Base-by-base conservation (phyloP, 2,113 vertebrate species). In the Archocentrus centrarchus region DNA sequence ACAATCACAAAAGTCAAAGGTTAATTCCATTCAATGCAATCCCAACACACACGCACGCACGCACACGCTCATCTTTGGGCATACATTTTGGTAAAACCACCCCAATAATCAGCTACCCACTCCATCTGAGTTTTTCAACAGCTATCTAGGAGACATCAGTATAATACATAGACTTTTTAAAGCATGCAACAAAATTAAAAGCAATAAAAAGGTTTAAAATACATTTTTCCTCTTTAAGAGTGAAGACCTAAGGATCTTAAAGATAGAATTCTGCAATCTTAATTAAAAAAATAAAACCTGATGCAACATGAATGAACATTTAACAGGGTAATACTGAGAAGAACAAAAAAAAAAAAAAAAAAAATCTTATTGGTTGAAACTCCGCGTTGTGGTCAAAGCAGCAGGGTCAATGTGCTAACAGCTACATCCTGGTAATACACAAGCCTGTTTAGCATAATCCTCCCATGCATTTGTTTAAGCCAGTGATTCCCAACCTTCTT, bases 141-240 rank as follows among this genome's bases (percentile, higher is more conserved):
- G 88, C 91, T 88, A 89, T 92, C 87, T 86, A 86, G 82, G 91
- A 91, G 86, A 89, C 88, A 77, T 92, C 84, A 86, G 79, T 92
- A 89, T 90, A 92, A 90, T 79, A 94, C 88, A 89, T 87, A 91
- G 88, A 91, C 90, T 90, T 66, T 80, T 95, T 94, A 88, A 96
- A 93, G 95, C 95, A 95, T 95, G 94, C 96, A 92, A 91, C 86
- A 91, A 92, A 92, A 93, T 75, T 76, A 88, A 90, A 92, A 88
- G 92, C 3, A 77, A 82, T 53, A 81, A 91, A 83, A 90, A 90
- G 82, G 60, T 93, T 82, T 93, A 91, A 94, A 92, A 93, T 87
- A 94, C 86, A 92, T 79, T 93, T 96, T 96, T 95, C 95, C 97
- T 97, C 96, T 98, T 97, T 94, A 93, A 97, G 97, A 97, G 96